phyloP scores from a whole-genome alignment of 1,140 invertebrate genomes.

The Sinella curviseta region DNA sequence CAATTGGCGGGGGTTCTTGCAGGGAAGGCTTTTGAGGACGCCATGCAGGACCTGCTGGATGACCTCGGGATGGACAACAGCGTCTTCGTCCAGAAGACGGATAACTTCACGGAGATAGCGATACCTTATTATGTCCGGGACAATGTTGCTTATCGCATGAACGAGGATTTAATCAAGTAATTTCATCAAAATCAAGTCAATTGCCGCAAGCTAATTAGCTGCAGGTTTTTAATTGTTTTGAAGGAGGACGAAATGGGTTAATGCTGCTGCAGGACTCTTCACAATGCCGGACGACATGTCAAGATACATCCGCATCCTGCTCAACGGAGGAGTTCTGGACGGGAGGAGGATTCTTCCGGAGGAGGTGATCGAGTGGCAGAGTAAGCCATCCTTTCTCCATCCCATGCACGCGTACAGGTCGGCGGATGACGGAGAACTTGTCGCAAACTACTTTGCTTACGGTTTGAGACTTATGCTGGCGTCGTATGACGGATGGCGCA shows the following conservation, averaged over 20 bases:
- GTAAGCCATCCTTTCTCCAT: neutral
- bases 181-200: neutral
- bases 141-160: neutral
- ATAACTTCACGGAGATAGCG: neutral
- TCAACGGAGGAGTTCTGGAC: slow-evolving; percentile 12
- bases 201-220: neutral
- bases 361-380: neutral
- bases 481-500: neutral
- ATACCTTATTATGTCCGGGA: slow-evolving; percentile 7
- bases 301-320: slow-evolving; percentile 16
- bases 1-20: neutral
- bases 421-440: neutral
- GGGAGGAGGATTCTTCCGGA: slow-evolving; percentile 21
- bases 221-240: neutral
- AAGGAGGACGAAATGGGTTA: neutral
- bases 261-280: slow-evolving; percentile 20
- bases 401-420: neutral
- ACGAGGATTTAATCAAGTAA: neutral
- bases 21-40: neutral
- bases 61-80: slow-evolving; percentile 31
- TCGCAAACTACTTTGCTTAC: neutral
- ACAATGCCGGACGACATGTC: slow-evolving; percentile 1
- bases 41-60: neutral
- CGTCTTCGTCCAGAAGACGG: neutral
- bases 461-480: neutral